These are phyloP conservation scores for Anoura caudifer DNA, from an alignment of 2,113 vertebrate species.

Conservation along the genomic window DNA sequence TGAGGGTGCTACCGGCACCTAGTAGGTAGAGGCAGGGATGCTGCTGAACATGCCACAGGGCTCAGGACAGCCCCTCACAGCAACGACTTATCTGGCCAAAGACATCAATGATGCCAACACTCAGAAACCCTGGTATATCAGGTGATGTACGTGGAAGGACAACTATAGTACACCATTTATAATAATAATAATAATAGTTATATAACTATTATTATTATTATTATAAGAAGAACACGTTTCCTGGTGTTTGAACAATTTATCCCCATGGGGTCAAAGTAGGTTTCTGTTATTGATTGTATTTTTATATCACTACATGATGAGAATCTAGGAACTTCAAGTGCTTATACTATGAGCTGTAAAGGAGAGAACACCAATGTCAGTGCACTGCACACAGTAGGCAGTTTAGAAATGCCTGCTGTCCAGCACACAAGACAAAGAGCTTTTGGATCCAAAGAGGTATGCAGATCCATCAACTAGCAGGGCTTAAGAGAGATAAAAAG, in stretches of 20 bases:
- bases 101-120: rapidly evolving
- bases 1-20: not conserved
- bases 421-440: not conserved
- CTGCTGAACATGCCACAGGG: rapidly evolving
- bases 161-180: not conserved
- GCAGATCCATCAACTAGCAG: not conserved
- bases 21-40: not conserved
- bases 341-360: not conserved
- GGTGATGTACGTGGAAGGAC: not conserved
- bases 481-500: not conserved
- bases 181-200: no score
- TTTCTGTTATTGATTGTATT: not conserved
- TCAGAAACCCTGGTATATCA: not conserved
- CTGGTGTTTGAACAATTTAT: not conserved
- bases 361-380: rapidly evolving
- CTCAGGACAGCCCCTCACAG: not conserved
- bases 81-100: not conserved
- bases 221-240: not conserved
- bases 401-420: not conserved
- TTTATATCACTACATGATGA: not conserved
- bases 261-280: not conserved
- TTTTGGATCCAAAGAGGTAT: not conserved
- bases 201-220: no score
- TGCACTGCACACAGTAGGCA: not conserved
- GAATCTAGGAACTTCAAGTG: not conserved